These are phyloP conservation scores for Seriola aureovittata DNA, from an alignment of 2,113 vertebrate species.

Conservation along the genomic window DNA sequence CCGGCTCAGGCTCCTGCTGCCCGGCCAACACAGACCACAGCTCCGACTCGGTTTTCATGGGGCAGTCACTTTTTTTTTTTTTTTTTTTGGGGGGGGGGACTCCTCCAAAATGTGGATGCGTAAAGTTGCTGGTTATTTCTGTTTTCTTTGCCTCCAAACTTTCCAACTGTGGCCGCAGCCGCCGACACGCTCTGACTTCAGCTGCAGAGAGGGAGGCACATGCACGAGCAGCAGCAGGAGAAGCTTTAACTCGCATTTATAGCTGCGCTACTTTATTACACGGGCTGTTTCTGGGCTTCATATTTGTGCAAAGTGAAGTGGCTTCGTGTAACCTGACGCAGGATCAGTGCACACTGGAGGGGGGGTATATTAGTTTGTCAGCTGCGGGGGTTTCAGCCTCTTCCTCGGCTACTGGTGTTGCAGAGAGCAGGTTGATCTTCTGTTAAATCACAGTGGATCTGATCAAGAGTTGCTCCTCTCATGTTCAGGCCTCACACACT, in stretches of 20 bases:
- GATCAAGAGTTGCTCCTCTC: not conserved
- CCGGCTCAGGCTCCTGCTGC: not conserved
- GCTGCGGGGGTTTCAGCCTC: not conserved
- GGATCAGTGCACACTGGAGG: not conserved
- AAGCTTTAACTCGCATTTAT: not conserved
- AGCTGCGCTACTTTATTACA: not conserved
- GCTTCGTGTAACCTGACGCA: not conserved
- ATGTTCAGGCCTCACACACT: conserved; percentile 10
- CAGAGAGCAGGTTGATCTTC: not conserved
- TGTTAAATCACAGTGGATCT: not conserved
- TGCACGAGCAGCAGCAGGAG: not conserved
- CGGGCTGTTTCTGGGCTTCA: not conserved
- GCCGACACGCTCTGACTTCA: not conserved
- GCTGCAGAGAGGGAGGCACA: not conserved
- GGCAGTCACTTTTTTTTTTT: too few species aligned
- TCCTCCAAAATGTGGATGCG: not conserved
- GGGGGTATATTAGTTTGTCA: not conserved
- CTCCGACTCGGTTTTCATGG: not conserved
- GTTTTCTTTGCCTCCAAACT: not conserved
- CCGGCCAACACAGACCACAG: not conserved
- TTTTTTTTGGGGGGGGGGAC: too few species aligned
- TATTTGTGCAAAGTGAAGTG: not conserved
- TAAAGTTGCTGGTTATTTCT: not conserved
- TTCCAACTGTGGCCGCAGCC: not conserved
- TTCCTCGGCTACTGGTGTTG: not conserved